These are phyloP conservation scores for Drosophila triauraria DNA, from an alignment of 1,140 invertebrate genomes.

Conservation along the genomic window DNA sequence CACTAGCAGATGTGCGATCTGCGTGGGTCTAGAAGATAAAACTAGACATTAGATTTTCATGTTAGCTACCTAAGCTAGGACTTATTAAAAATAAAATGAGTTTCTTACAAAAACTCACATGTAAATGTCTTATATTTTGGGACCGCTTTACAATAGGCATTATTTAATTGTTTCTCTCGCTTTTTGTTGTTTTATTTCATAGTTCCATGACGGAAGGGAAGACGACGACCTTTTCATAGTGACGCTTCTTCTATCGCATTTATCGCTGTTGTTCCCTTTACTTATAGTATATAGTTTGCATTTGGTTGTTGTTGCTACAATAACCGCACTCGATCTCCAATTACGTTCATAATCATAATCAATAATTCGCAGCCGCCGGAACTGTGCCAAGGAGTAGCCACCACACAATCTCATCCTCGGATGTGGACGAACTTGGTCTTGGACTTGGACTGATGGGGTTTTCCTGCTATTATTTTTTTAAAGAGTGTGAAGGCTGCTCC, in stretches of 20 bases:
- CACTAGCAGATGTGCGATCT: too few species aligned
- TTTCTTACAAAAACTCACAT: too few species aligned
- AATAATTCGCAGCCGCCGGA: constrained; percentile 23
- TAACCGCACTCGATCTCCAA: constrained; percentile 57
- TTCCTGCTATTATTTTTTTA: constrained; percentile 37
- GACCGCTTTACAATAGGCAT: constrained; percentile 7
- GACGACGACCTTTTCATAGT: constrained; percentile 59
- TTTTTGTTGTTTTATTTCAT: constrained; percentile 68
- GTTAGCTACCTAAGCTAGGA: too few species aligned
- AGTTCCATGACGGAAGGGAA: constrained; percentile 77
- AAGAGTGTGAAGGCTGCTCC: constrained; percentile 27
- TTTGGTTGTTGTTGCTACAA: constrained; percentile 59
- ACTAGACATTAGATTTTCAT: too few species aligned
- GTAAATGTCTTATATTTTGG: too few species aligned
- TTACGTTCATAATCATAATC: constrained; percentile 30
- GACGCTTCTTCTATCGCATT: constrained; percentile 50
- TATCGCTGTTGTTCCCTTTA: constrained; percentile 55
- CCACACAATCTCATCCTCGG: constrained; percentile 26
- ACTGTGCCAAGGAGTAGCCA: constrained; percentile 28
- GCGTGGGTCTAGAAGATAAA: too few species aligned
- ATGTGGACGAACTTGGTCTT: constrained; percentile 31
- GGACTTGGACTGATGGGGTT: constrained; percentile 41
- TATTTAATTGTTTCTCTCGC: constrained; percentile 28
- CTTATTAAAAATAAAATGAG: too few species aligned
- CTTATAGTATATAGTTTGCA: constrained; percentile 77